Evolutionary conservation across 2,797 vertebrate species (phyloP).

Genomic region (Staurois parvus): DNA sequence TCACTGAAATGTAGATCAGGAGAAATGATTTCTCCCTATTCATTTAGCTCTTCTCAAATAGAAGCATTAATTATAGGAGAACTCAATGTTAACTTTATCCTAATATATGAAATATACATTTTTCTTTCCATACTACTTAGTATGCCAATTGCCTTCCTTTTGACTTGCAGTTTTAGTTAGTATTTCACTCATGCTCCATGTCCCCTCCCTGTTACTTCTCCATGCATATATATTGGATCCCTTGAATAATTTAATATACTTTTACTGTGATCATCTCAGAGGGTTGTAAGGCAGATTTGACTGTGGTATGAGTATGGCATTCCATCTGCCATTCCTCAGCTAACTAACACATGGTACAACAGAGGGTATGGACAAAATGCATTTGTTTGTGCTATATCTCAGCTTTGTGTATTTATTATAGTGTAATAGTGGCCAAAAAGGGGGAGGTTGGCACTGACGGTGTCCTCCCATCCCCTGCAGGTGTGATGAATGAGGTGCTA

Average conservation of each 20-base stretch:
- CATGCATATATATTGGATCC: background rate
- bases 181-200: background rate
- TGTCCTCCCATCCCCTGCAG: slow-evolving; percentile 21
- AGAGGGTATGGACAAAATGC: background rate
- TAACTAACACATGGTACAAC: background rate
- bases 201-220: background rate
- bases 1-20: too few species aligned
- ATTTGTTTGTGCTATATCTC: background rate
- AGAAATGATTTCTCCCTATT: too few species aligned
- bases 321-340: background rate
- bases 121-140: too few species aligned
- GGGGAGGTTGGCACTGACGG: background rate
- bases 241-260: background rate
- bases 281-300: too few species aligned
- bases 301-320: too few species aligned
- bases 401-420: slow-evolving; percentile 15
- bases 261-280: slow-evolving; percentile 15
- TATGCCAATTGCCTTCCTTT: background rate
- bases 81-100: too few species aligned
- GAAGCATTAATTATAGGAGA: too few species aligned
- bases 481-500: slow-evolving; percentile 53
- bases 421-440: background rate
- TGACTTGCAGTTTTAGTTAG: too few species aligned
- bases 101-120: too few species aligned
- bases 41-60: too few species aligned